These are phyloP conservation scores for Conopomorpha cramerella DNA, from an alignment of 1,140 invertebrate species.

Conservation along the genomic window DNA sequence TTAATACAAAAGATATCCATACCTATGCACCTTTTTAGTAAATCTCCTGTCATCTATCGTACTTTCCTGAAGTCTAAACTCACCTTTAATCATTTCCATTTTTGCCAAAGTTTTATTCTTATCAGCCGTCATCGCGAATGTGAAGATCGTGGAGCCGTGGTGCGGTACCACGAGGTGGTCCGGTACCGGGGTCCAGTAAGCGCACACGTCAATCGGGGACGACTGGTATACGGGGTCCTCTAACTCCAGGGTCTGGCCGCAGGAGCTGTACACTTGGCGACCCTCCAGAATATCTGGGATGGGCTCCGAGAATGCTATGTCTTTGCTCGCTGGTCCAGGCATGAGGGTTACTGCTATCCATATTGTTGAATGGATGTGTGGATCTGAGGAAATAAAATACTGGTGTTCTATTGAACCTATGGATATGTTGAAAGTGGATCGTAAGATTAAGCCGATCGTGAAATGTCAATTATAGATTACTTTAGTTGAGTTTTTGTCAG, in stretches of 20 bases:
- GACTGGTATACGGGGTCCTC: slow-evolving; percentile 52
- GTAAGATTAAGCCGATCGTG: no score
- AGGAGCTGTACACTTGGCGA: slow-evolving; percentile 32
- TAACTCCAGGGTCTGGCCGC: slow-evolving; percentile 38
- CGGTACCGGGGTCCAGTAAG: slow-evolving; percentile 54
- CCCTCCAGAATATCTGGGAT: slow-evolving; percentile 33
- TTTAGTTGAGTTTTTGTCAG: no score
- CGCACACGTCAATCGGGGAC: slow-evolving; percentile 34
- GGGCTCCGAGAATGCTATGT: slow-evolving; percentile 34
- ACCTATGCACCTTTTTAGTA: slow-evolving; percentile 14
- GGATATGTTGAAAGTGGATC: no score
- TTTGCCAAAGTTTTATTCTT: slow-evolving; percentile 49
- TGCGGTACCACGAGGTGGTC: slow-evolving; percentile 47
- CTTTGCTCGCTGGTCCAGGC: slow-evolving; percentile 36
- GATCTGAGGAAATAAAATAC: no score
- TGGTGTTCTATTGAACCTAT: no score
- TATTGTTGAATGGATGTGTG: slow-evolving; percentile 39
- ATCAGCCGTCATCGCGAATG: slow-evolving; percentile 58
- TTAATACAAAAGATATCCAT: slow-evolving; percentile 41
- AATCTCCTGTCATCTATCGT: no score
- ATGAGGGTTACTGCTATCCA: slow-evolving; percentile 47
- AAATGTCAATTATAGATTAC: no score
- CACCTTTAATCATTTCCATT: slow-evolving; percentile 57
- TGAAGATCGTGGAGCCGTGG: slow-evolving; percentile 41
- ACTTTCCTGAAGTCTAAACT: slow-evolving; percentile 8